A percentile compares a stretch with the other conserved stretches of the same genome.
phyloP scores from a whole-genome alignment of 2,888 invertebrate species.

The Limenitis camilla region DNA sequence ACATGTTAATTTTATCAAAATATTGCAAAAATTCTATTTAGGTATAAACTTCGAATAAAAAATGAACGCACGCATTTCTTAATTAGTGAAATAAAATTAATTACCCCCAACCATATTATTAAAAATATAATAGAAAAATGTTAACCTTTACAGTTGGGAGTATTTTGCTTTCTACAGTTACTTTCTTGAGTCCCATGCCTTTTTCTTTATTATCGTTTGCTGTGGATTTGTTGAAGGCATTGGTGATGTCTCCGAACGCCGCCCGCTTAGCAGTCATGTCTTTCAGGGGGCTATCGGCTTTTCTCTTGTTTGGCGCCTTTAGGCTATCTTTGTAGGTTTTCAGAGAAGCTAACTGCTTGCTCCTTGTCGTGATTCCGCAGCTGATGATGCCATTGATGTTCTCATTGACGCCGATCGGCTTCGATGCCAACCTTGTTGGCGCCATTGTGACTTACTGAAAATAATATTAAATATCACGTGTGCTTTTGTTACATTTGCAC shows the following conservation, averaged over 20 bases:
- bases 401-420: constrained; percentile 63
- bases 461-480: constrained; percentile 46
- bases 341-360: constrained; percentile 72
- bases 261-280: constrained; percentile 84
- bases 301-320: constrained; percentile 80
- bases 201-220: constrained; percentile 57
- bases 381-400: constrained; percentile 61
- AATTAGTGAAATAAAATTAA: neutral
- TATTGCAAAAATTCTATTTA: neutral
- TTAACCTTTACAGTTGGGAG: constrained; percentile 64
- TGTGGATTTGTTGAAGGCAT: constrained; percentile 73
- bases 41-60: neutral
- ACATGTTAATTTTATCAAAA: constrained; percentile 7
- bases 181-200: constrained; percentile 60
- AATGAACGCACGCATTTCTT: neutral
- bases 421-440: constrained; percentile 75
- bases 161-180: constrained; percentile 66
- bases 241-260: constrained; percentile 90
- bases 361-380: constrained; percentile 76
- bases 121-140: neutral
- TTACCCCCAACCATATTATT: constrained; percentile 29
- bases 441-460: constrained; percentile 72
- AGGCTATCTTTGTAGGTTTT: constrained; percentile 57
- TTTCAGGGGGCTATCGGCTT: constrained; percentile 86
- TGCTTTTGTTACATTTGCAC: constrained; percentile 5